Percentiles rank a stretch among this genome's conserved stretches.
phyloP scores from a whole-genome alignment of 1,140 invertebrate genomes.

The Drosophila busckii region DNA sequence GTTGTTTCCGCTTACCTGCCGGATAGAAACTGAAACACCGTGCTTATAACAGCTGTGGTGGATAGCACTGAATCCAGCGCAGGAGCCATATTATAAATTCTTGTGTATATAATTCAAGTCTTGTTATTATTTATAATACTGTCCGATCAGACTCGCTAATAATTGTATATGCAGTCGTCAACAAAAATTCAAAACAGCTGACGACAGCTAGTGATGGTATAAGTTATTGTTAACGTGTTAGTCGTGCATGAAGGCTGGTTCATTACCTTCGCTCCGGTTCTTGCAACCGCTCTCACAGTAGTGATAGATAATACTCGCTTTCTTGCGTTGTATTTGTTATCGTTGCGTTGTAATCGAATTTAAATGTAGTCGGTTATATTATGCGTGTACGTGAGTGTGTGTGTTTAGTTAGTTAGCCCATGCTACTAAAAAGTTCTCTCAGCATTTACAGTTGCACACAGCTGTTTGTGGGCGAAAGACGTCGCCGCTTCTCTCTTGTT shows the following conservation, averaged over 20 bases:
- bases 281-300: too few species aligned
- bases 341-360: conserved; percentile 2
- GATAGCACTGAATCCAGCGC: conserved; percentile 74
- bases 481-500: conserved; percentile 1
- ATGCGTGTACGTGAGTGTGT: too few species aligned
- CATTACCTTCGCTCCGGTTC: too few species aligned
- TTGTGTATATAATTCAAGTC: conserved; percentile 17
- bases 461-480: conserved; percentile 15
- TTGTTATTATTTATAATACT: conserved; percentile 4
- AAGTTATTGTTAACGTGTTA: not conserved
- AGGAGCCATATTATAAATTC: conserved; percentile 39
- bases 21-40: conserved; percentile 85
- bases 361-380: too few species aligned
- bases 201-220: conserved; percentile 18
- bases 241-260: too few species aligned
- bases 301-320: too few species aligned
- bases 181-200: conserved; percentile 59
- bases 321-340: conserved; percentile 5
- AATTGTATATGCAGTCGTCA: conserved; percentile 39
- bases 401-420: not conserved
- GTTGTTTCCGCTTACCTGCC: conserved; percentile 78
- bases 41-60: conserved; percentile 84
- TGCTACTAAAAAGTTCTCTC: conserved; percentile 15
- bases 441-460: conserved; percentile 22
- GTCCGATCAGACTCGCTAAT: too few species aligned